Evolutionary conservation across 2,113 vertebrate species (phyloP).

Genomic region (Nanorana parkeri): DNA sequence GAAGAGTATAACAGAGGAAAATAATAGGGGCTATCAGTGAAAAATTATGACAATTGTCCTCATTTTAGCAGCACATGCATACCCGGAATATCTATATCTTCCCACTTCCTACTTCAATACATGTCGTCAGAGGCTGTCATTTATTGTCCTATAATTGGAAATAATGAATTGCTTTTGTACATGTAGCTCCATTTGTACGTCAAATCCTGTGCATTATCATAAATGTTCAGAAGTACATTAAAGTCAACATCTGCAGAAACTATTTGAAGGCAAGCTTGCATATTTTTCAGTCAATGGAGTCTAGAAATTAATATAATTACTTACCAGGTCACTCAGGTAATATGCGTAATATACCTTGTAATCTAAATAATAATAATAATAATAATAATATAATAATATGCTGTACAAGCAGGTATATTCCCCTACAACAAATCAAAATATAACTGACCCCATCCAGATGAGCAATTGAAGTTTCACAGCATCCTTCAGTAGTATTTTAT

Average conservation of each 20-base stretch:
- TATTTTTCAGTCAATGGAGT: not conserved
- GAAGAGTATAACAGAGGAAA: conserved; percentile 27
- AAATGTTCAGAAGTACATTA: not conserved
- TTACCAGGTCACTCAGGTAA: no score
- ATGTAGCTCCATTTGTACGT: not conserved
- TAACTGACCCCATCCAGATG: no score
- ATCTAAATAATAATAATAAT: no score
- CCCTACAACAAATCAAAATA: no score
- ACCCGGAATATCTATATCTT: conserved; percentile 10
- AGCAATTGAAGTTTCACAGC: no score
- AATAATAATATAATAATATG: no score
- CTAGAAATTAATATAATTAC: not conserved
- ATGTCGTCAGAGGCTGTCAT: not conserved
- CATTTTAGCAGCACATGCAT: conserved; percentile 27
- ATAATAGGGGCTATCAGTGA: conserved; percentile 37
- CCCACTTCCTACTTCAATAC: conserved; percentile 22
- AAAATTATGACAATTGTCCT: conserved; percentile 45
- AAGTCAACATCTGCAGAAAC: not conserved
- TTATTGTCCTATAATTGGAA: conserved; percentile 6
- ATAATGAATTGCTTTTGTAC: not conserved
- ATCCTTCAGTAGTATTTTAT: no score
- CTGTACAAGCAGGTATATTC: no score
- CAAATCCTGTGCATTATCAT: not conserved
- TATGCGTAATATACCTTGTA: no score
- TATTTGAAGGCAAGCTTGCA: not conserved